Base-by-base conservation (phyloP, 2,888 invertebrate genomes). In the Orchestes rusci region DNA sequence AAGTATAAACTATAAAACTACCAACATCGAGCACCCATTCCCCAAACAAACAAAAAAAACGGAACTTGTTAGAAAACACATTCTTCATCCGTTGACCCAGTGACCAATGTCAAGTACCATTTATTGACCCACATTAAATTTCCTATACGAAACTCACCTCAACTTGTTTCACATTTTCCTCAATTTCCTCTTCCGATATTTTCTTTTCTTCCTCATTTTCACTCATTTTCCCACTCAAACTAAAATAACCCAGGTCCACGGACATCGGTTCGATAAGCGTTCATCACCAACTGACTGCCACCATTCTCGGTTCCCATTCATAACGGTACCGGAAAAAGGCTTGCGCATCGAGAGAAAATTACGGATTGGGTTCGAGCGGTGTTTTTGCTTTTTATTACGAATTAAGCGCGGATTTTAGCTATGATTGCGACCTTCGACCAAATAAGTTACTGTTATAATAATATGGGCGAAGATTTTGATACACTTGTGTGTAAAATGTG, bases 191-290 rank as follows among this genome's bases (percentile, higher is more conserved):
- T 16, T 20, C 32, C 15, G 27, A 16, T 16, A 16, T 7, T 3
- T 36, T 18, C 10, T 2, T 29, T 12, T 17, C 18, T 18, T 35
- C 33, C 3, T 16, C 23, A n/a, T 45, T 39, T 31, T 37, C 39
- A 31, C 42, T 45, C 49, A 49, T 49, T 32, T 39, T 45, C 12
- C 18, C 39, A 45, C 23, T 41, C 23, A 45, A 32, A 44, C 44
- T 27, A 18, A 48, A 48, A 36, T 48, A 44, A 3, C 45, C 45
- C 3, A 44, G 34, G 19, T 34, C 44, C 10, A 48, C 33, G 17
- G 48, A 48, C 48, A 48, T 45, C 4, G 32, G 20, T 33, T 10
- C 23, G 5, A 7, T 23, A 23, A 23, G 23, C 23, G 23, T 5
- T 23, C 23, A 43, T 35, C 20, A 36, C 32, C 33, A 32, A 39